phyloP scores from a whole-genome alignment of 2,113 vertebrate species.

The Channa maculata region DNA sequence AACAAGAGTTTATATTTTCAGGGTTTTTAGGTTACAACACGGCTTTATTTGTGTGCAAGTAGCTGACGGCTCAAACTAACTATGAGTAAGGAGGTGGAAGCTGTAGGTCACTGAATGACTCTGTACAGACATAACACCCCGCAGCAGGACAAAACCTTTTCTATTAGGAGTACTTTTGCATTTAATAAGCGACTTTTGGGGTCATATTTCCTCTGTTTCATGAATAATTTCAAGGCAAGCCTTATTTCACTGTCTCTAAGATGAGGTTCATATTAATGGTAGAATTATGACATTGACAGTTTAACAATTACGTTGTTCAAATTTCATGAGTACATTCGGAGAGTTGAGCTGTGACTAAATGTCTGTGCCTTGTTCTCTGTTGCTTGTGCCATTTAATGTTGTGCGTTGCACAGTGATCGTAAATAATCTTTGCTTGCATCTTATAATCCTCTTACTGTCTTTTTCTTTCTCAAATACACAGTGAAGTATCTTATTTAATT shows the following conservation, averaged over 20 bases:
- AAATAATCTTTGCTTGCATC: neutral
- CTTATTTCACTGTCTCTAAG: neutral
- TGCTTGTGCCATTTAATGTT: too few species aligned
- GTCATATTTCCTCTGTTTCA: neutral
- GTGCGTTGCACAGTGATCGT: neutral
- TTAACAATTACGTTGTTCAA: too few species aligned
- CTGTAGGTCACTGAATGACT: conserved; percentile 31
- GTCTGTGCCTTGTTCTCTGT: too few species aligned
- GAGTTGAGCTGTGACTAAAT: too few species aligned
- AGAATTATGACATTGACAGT: neutral
- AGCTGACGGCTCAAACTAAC: neutral
- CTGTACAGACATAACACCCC: conserved; percentile 2
- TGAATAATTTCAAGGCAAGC: neutral
- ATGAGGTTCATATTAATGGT: neutral
- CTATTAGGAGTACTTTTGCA: conserved; percentile 7
- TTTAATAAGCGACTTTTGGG: conserved; percentile 17
- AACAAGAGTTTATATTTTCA: too few species aligned
- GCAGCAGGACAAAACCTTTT: conserved; percentile 29
- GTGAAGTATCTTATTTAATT: neutral
- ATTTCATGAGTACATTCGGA: too few species aligned
- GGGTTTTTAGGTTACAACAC: neutral
- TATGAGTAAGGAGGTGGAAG: conserved; percentile 14
- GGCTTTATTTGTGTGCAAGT: neutral
- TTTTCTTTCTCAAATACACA: neutral
- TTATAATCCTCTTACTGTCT: neutral